Percentiles rank a stretch among this genome's conserved stretches.
Conservation (phyloP, 2,888 invertebrate genomes). For the Drosophila flavopinicola region DNA sequence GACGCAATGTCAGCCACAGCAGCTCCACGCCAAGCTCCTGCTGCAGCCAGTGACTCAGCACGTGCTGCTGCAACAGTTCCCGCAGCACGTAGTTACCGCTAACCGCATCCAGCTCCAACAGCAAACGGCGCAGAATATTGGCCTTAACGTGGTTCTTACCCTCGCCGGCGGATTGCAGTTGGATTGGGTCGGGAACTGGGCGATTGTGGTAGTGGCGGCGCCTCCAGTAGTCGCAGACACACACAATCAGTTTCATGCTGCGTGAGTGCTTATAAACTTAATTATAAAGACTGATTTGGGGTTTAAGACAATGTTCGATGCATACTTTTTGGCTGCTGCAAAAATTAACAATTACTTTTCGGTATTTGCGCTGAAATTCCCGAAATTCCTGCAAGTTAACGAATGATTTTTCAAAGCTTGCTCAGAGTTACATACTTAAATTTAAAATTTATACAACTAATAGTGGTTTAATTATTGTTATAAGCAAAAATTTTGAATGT, state of each 20-base stretch:
- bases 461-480: too few species aligned
- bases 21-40: slow-evolving; percentile 48
- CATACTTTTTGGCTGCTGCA: slow-evolving; percentile 39
- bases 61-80: slow-evolving; percentile 70
- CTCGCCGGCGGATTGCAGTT: slow-evolving; percentile 9
- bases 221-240: slow-evolving; percentile 74
- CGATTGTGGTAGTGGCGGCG: slow-evolving; percentile 56
- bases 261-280: neutral
- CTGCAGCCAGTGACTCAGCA: slow-evolving; percentile 54
- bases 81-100: slow-evolving; percentile 69
- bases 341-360: slow-evolving; percentile 1
- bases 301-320: slow-evolving; percentile 9
- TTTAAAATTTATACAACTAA: too few species aligned
- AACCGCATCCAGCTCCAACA: slow-evolving; percentile 67
- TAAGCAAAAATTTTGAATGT: too few species aligned
- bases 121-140: slow-evolving; percentile 36
- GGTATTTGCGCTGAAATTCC: neutral
- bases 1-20: slow-evolving; percentile 85
- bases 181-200: neutral
- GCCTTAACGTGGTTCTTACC: neutral
- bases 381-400: too few species aligned
- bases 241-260: slow-evolving; percentile 70
- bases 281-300: neutral
- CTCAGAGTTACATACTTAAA: too few species aligned
- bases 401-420: neutral